These are phyloP conservation scores for Bos indicus DNA, from an alignment of 2,113 vertebrate genomes.

Conservation along the genomic window DNA sequence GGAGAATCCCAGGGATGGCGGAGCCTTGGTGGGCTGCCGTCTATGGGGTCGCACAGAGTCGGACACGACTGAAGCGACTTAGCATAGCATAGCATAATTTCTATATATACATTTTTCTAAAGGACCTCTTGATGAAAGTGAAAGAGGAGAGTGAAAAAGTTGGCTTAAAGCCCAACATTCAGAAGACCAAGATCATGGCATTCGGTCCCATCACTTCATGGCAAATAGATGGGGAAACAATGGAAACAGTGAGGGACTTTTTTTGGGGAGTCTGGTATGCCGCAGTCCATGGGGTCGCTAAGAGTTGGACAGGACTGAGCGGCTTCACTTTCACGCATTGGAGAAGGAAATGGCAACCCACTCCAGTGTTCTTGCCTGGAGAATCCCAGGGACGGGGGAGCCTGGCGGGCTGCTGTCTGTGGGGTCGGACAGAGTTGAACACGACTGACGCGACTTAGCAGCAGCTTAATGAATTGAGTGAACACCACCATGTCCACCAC, in stretches of 20 bases:
- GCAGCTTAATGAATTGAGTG: neutral
- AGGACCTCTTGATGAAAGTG: neutral
- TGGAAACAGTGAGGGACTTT: neutral
- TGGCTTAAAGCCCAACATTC: neutral
- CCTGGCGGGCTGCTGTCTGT: fast-evolving
- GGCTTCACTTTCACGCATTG: too few relatives aligned
- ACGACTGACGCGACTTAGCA: neutral
- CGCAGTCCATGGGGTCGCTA: neutral
- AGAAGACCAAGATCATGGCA: neutral
- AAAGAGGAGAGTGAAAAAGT: neutral
- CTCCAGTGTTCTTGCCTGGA: neutral
- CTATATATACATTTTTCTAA: neutral
- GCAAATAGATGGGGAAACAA: neutral
- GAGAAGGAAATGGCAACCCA: neutral
- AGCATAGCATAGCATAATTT: neutral
- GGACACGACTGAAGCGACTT: too few relatives aligned
- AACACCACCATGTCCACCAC: neutral
- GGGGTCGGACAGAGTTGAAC: neutral
- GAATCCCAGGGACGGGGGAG: neutral
- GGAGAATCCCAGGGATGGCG: too few relatives aligned
- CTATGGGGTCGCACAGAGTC: too few relatives aligned
- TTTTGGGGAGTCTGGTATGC: neutral
- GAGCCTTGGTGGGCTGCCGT: too few relatives aligned
- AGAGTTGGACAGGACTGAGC: neutral
- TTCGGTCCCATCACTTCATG: neutral